These are phyloP conservation scores for Piaya cayana DNA, from an alignment of 2,113 vertebrate genomes.

Conservation along the genomic window DNA sequence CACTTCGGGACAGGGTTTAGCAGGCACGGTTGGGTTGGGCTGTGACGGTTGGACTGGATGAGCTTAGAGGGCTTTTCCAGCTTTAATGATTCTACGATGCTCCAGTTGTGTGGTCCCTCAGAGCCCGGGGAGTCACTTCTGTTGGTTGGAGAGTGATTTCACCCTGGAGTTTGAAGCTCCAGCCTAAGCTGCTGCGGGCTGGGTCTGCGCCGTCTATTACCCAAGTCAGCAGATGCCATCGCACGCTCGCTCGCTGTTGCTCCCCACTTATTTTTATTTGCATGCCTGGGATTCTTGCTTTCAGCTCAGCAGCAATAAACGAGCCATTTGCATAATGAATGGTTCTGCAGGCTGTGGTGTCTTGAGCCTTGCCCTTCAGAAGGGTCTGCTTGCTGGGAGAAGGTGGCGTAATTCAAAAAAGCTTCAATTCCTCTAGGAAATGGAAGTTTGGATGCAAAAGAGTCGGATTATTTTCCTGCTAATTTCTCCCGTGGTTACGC, in stretches of 20 bases:
- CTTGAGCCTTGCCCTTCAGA: constrained; percentile 28
- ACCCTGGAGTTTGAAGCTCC: neutral
- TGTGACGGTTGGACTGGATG: too few species aligned
- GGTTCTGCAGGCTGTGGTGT: constrained; percentile 2
- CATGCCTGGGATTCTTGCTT: constrained; percentile 55
- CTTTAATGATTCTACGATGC: neutral
- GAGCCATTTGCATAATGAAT: constrained; percentile 58
- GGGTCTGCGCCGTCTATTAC: neutral
- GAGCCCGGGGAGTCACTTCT: neutral
- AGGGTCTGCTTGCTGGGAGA: neutral
- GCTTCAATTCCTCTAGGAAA: neutral
- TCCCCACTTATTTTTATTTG: constrained; percentile 26
- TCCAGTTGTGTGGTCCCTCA: neutral
- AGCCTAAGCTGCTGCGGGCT: neutral
- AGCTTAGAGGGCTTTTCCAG: too few species aligned
- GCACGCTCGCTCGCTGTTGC: neutral
- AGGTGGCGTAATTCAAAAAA: neutral
- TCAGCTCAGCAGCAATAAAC: constrained; percentile 40
- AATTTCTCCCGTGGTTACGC: fast-evolving
- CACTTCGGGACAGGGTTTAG: too few species aligned
- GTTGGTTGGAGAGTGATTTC: neutral
- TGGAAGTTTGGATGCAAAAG: neutral
- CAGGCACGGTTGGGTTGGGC: too few species aligned
- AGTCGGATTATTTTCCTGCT: neutral
- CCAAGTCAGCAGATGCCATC: constrained; percentile 13